phyloP scores from a whole-genome alignment of 2,888 invertebrate genomes.

The Muschampia plurimacula region DNA sequence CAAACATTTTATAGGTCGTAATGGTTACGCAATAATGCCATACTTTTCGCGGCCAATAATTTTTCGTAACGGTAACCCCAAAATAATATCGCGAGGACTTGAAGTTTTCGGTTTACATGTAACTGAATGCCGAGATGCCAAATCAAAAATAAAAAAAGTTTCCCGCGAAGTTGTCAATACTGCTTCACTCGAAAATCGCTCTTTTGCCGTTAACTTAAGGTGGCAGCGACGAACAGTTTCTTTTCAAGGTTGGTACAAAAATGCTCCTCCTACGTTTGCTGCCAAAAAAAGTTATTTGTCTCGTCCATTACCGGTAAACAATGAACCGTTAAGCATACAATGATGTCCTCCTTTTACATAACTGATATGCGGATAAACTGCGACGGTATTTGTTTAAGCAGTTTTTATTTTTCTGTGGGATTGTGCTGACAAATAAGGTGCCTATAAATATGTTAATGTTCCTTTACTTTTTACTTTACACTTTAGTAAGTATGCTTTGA shows the following conservation, averaged over 20 bases:
- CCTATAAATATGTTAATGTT: slow-evolving; percentile 24
- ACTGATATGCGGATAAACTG: slow-evolving; percentile 45
- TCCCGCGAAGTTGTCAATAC: slow-evolving; percentile 43
- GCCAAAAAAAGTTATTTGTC: slow-evolving; percentile 75
- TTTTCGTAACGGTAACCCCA: slow-evolving; percentile 62
- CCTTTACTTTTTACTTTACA: slow-evolving; percentile 29
- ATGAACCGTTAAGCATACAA: slow-evolving; percentile 77
- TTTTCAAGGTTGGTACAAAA: slow-evolving; percentile 54
- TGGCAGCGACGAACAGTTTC: neutral
- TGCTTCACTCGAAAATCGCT: slow-evolving; percentile 42
- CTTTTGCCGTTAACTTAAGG: slow-evolving; percentile 44
- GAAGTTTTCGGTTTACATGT: slow-evolving; percentile 62
- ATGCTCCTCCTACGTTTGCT: slow-evolving; percentile 65
- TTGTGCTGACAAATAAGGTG: slow-evolving; percentile 40
- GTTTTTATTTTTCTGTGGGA: slow-evolving; percentile 33
- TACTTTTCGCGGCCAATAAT: slow-evolving; percentile 17
- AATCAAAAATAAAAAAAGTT: slow-evolving; percentile 61
- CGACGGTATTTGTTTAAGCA: slow-evolving; percentile 38
- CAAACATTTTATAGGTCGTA: neutral
- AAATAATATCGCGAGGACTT: slow-evolving; percentile 64
- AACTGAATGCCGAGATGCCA: slow-evolving; percentile 73
- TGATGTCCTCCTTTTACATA: slow-evolving; percentile 53
- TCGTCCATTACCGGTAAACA: slow-evolving; percentile 68
- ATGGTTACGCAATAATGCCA: slow-evolving; percentile 14
- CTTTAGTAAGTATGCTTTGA: neutral